Evolutionary conservation across 2,888 invertebrate species (phyloP), one percentile per base, ranked within the genome.

Genomic region (Rambutsinella grinnellia): DNA sequence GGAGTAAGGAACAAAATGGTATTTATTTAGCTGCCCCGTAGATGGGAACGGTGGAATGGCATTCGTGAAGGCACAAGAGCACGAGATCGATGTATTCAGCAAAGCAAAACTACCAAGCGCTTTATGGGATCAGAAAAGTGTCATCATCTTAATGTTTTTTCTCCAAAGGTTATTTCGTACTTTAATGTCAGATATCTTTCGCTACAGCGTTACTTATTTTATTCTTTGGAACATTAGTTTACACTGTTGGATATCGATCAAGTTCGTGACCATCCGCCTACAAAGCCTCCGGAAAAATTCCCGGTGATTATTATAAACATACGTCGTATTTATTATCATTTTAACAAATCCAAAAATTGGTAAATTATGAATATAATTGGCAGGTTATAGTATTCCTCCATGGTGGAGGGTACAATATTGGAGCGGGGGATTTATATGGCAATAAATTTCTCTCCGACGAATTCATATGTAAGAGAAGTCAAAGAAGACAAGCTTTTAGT

Each of bases 351-450:
- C 21, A 17, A 13, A 19, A 3, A 17, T 6, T 28, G 19, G 17
- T 28, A n/a, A 2, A 19, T 24, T 58, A 26, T 5, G 1, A 27
- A 28, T 58, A 10, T 28, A 13, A 17, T 58, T 36, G 3, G 27
- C n/a, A 69, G 56, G 79, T 81, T 0, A 56, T 79, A 15, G 66
- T 82, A 0, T 81, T 77, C 36, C 63, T 82, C 5, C 79, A 79
- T 36, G 82, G 81, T 1, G 80, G 81, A 2, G 77, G 80, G n/a
- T 76, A 56, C 44, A 19, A 51, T 28, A 2, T 46, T 21, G 76
- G 80, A 1, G 78, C 71, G n/a, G 75, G 77, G 3, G 77, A 77
- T 27, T 23, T 75, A 8, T 78, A 63, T 17, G 80, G 80, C 2
- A 66, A 57, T 27, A 70, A 67, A 21, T 80, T 70, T 57, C 46